Base-by-base conservation (phyloP, 2,888 invertebrate genomes). In the Drosophila flavopinicola region DNA sequence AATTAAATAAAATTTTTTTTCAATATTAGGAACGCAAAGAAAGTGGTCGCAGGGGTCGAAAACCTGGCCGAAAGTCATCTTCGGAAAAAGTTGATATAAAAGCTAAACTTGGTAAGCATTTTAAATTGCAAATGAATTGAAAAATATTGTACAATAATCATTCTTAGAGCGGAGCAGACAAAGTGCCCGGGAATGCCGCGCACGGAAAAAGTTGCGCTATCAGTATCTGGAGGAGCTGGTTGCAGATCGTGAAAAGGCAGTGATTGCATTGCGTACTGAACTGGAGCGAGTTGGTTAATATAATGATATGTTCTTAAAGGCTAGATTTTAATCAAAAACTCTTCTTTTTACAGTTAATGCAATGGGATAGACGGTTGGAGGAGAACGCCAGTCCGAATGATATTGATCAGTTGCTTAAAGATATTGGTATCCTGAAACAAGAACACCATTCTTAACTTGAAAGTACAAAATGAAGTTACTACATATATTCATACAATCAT, bases 191-290 rank as follows among this genome's bases (percentile, higher is more conserved):
- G 99, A 99, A 93, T 99, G 99, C 91, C 94, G 99, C 75, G 98
- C 98, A 41, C 94, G 99, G 49, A 99, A 99, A 92, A 99, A 99
- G 91, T 93, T 99, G 68, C 94, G 99, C 49, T 99, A 99, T 91
- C 98, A 99, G 91, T 99, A 99, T 90, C 93, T 99, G 74, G 98
- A 99, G 91, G 98, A 99, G 92, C 92, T 99, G 75, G 98, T 99
- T 3, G 94, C 96, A 0, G 97, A 98, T 90, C 93, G 98, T 71
- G 99, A 99, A 90, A 96, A 97, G 83, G 97, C 98, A 7, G 97
- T 99, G 13, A 92, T 97, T 75, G 93, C 96, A 9, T 92, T 99
- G 37, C 93, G 97, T 76, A 94, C 96, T 86, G 99, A 99, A 92
- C 92, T 98, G 70, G 98, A 98, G 88, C 96, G 95, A 94, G 97